Conservation (phyloP, 2,797 vertebrate genomes). For the Uromys caudimaculatus region DNA sequence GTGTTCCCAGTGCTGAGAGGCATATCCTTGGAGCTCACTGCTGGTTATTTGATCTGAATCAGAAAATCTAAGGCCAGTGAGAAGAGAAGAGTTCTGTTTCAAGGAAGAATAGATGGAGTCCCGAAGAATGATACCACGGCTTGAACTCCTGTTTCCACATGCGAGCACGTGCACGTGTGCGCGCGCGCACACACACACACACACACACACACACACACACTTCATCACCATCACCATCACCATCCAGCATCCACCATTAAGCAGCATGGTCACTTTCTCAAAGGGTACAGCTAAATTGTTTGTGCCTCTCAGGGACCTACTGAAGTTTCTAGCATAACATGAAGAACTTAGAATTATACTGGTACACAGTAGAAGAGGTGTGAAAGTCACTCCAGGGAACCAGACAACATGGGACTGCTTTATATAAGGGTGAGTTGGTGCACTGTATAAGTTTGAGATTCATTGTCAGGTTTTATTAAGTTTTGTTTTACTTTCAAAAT, state of each 20-base stretch:
- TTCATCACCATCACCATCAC: no score
- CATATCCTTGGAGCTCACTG: neutral
- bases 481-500: neutral
- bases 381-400: neutral
- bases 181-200: no score
- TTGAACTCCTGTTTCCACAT: neutral
- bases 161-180: rapidly evolving
- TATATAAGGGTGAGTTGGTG: neutral
- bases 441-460: neutral
- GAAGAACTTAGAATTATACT: neutral
- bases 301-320: neutral
- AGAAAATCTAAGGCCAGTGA: neutral
- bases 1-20: neutral
- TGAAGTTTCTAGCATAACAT: neutral
- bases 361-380: neutral
- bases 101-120: neutral
- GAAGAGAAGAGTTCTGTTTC: neutral
- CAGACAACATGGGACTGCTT: neutral
- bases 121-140: neutral
- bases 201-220: neutral
- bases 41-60: no score
- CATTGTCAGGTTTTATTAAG: neutral
- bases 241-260: neutral
- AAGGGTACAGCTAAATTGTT: neutral
- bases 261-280: constrained; percentile 18